Percentiles rank a stretch among this genome's conserved stretches.
phyloP scores from a whole-genome alignment of 2,113 vertebrate genomes.

The Jaculus jaculus region DNA sequence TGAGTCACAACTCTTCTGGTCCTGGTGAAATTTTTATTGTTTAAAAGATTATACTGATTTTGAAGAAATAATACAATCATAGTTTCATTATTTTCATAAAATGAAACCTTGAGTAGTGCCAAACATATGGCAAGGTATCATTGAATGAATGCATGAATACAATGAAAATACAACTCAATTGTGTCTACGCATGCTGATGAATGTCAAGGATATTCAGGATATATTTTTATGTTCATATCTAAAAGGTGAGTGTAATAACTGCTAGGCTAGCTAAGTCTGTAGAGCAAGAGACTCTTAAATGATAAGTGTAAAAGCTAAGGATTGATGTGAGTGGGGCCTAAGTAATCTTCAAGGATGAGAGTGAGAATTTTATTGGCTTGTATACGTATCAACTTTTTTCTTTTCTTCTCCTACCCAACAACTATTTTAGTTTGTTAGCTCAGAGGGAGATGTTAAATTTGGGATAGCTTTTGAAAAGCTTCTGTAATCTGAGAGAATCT shows the following conservation, averaged over 20 bases:
- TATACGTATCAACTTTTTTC: not conserved
- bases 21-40: not conserved
- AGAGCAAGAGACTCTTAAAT: no score
- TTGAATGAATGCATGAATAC: not conserved
- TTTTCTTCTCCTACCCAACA: not conserved
- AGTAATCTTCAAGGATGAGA: not conserved
- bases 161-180: not conserved
- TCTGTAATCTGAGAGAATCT: not conserved
- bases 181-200: not conserved
- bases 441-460: not conserved
- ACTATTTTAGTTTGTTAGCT: not conserved
- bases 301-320: not conserved
- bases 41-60: not conserved
- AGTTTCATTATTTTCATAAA: not conserved
- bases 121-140: not conserved
- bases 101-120: not conserved
- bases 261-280: no score
- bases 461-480: not conserved
- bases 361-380: conserved; percentile 8
- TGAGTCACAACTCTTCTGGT: not conserved
- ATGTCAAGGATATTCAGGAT: not conserved
- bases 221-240: conserved; percentile 12
- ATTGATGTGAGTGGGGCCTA: not conserved
- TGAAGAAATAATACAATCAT: not conserved
- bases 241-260: not conserved